Base-by-base conservation (phyloP, 2,113 vertebrate species). In the Zosterops borbonicus region DNA sequence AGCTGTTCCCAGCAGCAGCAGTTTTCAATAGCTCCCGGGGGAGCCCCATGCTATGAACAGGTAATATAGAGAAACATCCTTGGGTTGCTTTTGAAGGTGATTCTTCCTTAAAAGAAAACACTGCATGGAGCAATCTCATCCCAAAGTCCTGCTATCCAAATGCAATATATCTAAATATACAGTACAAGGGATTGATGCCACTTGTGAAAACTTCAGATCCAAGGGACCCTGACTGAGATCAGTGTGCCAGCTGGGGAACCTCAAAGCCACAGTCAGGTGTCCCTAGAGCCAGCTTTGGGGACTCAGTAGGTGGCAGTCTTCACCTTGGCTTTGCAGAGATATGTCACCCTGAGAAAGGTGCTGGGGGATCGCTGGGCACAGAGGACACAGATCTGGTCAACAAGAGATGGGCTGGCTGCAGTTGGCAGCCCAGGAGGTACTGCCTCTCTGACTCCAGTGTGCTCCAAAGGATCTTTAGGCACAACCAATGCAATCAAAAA, bases 241-340 rank as follows among this genome's bases (percentile, higher is more conserved):
- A 11, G 44, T 1, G 39, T 9, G 25, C 64, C 68, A 9, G 44
- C 23, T 76, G 5, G 44, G 55, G 56, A 56, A 27, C 46, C 42
- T 49, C 52, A 23, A 17, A 82, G 53, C n/a, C 67, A 65, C 0
- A 6, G 53, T 27, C 33, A 27, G 23, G 15, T 74, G 71, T 23
- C 68, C 37, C 77, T 11, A 23, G 56, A 75, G 56, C 63, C 29
- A 62, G 42, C 70, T 18, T 55, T 39, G 71, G 46, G 68, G 93
- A 77, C 89, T 83, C 96, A 96, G 92, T 14, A 96, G 96, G 90
- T 94, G 96, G 96, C 96, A 96, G 85, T 83, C 87, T 96, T 84
- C 84, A 47, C 96, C 77, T 46, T 77, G 93, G 15, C 91, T 94
- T 81, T 27, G 68, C 73, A 81, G n/a, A 63, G 59, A 74, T 46